Evolutionary conservation across 1,140 invertebrate genomes (phyloP).

Genomic region (Colletes gigas): DNA sequence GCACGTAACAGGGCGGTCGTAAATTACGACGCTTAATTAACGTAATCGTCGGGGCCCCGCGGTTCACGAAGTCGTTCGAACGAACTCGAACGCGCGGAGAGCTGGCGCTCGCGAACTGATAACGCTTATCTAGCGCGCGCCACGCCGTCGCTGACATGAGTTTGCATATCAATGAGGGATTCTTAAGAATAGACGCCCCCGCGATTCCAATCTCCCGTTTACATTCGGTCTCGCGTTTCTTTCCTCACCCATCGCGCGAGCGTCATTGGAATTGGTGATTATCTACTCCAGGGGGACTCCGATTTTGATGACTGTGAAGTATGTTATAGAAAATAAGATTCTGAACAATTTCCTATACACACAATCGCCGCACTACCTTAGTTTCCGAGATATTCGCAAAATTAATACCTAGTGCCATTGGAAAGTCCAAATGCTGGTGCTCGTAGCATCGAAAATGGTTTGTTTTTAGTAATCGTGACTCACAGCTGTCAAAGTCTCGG

Average conservation of each 20-base stretch:
- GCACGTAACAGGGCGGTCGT: not conserved
- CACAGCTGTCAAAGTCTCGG: no score
- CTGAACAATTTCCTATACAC: no score
- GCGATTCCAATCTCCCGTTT: constrained; percentile 41
- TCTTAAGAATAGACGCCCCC: constrained; percentile 51
- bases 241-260: constrained; percentile 15
- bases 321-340: no score
- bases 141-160: constrained; percentile 2
- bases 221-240: constrained; percentile 39
- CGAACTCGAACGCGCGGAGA: not conserved
- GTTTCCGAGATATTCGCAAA: no score
- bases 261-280: not conserved
- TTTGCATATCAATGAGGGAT: constrained; percentile 55
- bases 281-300: no score
- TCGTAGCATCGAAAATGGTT: no score
- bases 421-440: no score
- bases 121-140: constrained; percentile 47
- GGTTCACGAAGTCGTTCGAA: not conserved
- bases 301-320: no score
- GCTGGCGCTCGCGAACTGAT: constrained; percentile 15
- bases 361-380: no score
- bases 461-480: no score
- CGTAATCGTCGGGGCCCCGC: constrained; percentile 7
- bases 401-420: no score
- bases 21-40: constrained; percentile 37